phyloP scores from a whole-genome alignment of 2,113 vertebrate species.

The Ciconia maguari region DNA sequence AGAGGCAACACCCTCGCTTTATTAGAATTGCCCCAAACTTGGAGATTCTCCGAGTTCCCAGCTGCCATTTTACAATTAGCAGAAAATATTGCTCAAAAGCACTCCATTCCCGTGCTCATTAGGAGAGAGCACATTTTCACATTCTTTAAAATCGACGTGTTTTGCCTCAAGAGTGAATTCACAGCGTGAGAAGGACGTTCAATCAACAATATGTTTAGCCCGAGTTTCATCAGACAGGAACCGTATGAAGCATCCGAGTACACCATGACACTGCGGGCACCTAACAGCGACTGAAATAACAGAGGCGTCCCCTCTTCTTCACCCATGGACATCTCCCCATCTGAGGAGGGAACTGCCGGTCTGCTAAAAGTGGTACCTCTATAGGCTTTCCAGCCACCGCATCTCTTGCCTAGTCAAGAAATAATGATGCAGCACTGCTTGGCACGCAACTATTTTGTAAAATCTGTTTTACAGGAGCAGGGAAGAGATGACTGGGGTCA shows the following conservation, averaged over 20 bases:
- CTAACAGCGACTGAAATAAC: rapidly evolving
- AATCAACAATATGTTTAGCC: not conserved
- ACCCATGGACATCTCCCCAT: too few relatives aligned
- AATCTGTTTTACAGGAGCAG: not conserved
- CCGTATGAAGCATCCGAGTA: rapidly evolving
- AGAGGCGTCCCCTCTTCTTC: not conserved
- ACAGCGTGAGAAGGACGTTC: not conserved
- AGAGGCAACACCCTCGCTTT: not conserved
- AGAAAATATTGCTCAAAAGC: not conserved
- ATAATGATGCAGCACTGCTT: not conserved
- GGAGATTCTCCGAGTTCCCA: not conserved
- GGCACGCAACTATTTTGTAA: not conserved
- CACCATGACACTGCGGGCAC: not conserved
- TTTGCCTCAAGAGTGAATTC: not conserved
- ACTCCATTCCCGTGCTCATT: not conserved
- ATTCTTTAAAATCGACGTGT: not conserved
- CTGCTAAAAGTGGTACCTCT: not conserved
- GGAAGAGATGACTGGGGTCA: not conserved
- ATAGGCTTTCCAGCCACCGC: not conserved
- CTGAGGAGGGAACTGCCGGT: rapidly evolving
- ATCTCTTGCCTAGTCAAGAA: not conserved
- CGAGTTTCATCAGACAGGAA: not conserved
- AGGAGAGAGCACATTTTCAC: not conserved
- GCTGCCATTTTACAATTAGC: not conserved
- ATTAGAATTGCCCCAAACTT: not conserved